phyloP scores from a whole-genome alignment of 2,113 vertebrate genomes.

The Lagopus muta region DNA sequence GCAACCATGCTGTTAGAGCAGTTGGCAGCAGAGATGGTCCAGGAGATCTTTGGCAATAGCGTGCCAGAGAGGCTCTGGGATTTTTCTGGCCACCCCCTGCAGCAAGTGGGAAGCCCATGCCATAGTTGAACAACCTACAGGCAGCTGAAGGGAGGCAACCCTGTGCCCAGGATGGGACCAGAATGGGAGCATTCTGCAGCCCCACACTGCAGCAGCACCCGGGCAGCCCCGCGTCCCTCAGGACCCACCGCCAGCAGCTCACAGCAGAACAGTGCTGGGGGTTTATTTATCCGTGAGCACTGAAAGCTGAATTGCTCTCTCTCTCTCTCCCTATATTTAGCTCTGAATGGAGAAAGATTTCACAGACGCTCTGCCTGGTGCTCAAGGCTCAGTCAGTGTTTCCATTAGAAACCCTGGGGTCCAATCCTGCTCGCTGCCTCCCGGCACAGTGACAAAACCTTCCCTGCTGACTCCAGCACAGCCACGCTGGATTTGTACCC shows the following conservation, averaged over 20 bases:
- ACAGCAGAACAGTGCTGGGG: neutral
- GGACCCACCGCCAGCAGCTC: no score
- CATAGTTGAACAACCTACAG: neutral
- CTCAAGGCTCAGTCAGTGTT: conserved; percentile 59
- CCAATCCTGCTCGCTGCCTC: neutral
- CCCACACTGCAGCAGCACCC: no score
- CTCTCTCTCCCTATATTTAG: conserved; percentile 65
- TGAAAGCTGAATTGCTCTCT: neutral
- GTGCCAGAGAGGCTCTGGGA: rapidly evolving
- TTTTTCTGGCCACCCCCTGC: neutral
- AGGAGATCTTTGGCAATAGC: neutral
- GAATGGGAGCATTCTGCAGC: no score
- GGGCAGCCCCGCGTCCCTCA: no score
- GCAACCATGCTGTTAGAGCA: conserved; percentile 9
- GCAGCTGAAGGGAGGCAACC: neutral
- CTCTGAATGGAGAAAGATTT: conserved; percentile 64
- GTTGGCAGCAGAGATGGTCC: neutral
- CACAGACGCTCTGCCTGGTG: conserved; percentile 26
- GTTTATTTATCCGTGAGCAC: neutral
- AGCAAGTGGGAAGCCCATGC: neutral
- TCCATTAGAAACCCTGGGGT: conserved; percentile 52
- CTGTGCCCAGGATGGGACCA: rapidly evolving
- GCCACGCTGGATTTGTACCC: neutral
- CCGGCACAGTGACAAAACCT: conserved; percentile 4
- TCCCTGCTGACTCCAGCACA: neutral